A percentile compares a stretch with the other conserved stretches of the same genome.
These are phyloP conservation scores for Philaethria dido DNA, from an alignment of 2,888 invertebrate genomes.

Conservation along the genomic window DNA sequence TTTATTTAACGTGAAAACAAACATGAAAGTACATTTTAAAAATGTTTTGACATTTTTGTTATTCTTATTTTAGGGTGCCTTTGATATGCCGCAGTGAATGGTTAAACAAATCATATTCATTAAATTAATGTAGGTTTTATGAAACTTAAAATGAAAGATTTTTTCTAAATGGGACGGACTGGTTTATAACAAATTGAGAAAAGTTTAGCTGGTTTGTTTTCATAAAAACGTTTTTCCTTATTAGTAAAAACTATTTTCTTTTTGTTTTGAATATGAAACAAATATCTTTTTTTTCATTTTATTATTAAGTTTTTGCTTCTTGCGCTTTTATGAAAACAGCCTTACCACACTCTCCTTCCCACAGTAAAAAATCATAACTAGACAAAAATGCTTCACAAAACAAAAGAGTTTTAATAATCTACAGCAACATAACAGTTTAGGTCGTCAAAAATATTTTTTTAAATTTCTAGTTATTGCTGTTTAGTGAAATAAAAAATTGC, in stretches of 20 bases:
- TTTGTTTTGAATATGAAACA: neutral
- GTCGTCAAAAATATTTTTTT: neutral
- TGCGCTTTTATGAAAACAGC: constrained; percentile 18
- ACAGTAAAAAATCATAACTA: neutral
- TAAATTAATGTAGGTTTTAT: constrained; percentile 37
- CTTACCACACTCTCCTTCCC: constrained; percentile 3
- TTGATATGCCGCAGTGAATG: constrained; percentile 72
- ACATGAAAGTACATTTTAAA: constrained; percentile 78
- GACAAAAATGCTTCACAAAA: neutral
- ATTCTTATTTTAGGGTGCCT: constrained; percentile 60
- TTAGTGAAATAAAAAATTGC: neutral
- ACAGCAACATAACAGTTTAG: neutral
- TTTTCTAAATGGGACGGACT: constrained; percentile 64
- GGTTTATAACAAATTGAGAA: constrained; percentile 35
- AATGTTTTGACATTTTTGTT: constrained; percentile 67
- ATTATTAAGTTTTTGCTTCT: neutral
- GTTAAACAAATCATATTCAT: constrained; percentile 62
- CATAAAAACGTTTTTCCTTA: constrained; percentile 23
- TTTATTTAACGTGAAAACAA: constrained; percentile 78
- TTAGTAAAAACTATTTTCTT: neutral
- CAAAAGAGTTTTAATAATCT: neutral
- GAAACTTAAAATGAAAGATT: constrained; percentile 31
- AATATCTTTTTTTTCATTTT: neutral
- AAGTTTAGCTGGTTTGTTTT: constrained; percentile 26
- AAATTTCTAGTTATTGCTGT: neutral